Evolutionary conservation across 2,888 invertebrate species (phyloP), one percentile per base, ranked within the genome.

Genomic region (Drosophila hawaiiensis): DNA sequence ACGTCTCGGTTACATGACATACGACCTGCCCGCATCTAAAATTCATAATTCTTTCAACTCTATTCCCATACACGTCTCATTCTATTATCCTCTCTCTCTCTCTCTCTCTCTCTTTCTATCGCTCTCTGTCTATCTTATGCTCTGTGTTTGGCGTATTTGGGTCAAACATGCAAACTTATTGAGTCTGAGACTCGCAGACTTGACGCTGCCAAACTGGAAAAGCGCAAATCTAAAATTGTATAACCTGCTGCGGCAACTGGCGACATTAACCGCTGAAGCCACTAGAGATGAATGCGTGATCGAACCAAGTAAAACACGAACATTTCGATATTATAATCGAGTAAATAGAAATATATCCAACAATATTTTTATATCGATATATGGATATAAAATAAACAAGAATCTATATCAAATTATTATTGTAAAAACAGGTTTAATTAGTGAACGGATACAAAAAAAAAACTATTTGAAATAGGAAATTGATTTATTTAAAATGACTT

Each of bases 111-210:
- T 63, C 35, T 65, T 28, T 28, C 25, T 28, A 28, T 76, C 69
- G 49, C 37, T 56, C 56, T 61, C 12, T 41, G 43, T 55, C 31
- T 67, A 37, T 64, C 58, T 62, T 22, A 33, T 12, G 41, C 53
- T 63, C 16, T 60, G 60, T n/a, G 54, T 55, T 55, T 39, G 47
- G 72, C 68, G 90, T 81, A 91, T 88, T 91, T 88, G 83, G 88
- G 88, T 88, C 88, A 88, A 91, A 87, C 83, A 84, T 90, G 91
- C 90, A 82, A 84, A 85, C 83, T 84, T 84, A 87, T 78, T 83
- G 82, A 68, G 76, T 60, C 64, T 71, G 58, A 68, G 76, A 59
- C 72, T 69, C 63, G 61, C 47, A 55, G 74, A 68, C 72, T 70
- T 70, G 82, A 71, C 70, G 82, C 71, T 75, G 82, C 68, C 78